Conservation (phyloP, 2,888 invertebrate species). For the Spodoptera littoralis region DNA sequence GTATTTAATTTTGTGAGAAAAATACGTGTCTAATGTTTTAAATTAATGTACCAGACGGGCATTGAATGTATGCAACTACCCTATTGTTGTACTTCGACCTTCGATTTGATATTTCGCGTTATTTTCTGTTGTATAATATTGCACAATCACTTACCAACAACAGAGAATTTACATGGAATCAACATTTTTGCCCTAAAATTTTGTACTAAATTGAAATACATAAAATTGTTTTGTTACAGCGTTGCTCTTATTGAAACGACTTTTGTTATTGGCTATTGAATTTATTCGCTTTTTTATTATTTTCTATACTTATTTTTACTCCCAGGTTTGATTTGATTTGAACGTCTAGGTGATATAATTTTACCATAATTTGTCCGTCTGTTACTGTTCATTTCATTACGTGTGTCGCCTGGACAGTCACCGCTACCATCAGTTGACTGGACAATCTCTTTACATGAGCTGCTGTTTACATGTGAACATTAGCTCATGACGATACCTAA, state of each 20-base stretch:
- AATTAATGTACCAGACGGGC: too few species aligned
- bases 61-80: too few species aligned
- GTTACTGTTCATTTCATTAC: not conserved
- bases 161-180: slow-evolving; percentile 20
- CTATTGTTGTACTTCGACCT: too few species aligned
- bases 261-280: slow-evolving; percentile 4
- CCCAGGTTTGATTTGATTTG: not conserved
- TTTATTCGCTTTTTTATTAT: slow-evolving; percentile 15
- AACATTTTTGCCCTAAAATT: slow-evolving; percentile 34
- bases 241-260: slow-evolving; percentile 1
- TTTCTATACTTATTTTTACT: not conserved
- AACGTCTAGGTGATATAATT: not conserved
- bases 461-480: too few species aligned
- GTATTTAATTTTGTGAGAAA: too few species aligned
- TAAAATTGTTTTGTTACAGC: slow-evolving; percentile 9
- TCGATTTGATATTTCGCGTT: too few species aligned
- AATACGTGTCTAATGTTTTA: too few species aligned
- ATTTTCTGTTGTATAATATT: not conserved
- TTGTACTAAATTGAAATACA: slow-evolving; percentile 10
- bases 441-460: too few species aligned
- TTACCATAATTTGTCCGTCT: not conserved
- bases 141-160: slow-evolving; percentile 49
- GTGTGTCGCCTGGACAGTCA: too few species aligned
- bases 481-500: too few species aligned
- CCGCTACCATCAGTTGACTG: too few species aligned